These are phyloP conservation scores for Alitta virens DNA, from an alignment of 2,888 invertebrate genomes.

Conservation along the genomic window DNA sequence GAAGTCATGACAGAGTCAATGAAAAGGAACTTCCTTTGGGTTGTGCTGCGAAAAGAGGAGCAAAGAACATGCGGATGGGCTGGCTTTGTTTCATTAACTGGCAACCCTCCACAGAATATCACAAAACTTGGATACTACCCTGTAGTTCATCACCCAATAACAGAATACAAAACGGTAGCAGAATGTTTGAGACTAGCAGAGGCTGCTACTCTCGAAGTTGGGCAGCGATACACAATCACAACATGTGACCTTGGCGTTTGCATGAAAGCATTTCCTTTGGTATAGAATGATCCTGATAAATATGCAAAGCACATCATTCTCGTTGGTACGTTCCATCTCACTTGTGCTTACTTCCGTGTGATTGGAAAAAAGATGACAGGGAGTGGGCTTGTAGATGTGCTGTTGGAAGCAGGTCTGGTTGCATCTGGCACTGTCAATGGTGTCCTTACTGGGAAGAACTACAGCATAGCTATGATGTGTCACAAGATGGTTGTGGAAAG, in stretches of 20 bases:
- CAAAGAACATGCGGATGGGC: too few species aligned
- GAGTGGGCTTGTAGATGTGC: constrained; percentile 20
- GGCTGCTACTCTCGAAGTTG: constrained; percentile 16
- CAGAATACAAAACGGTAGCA: constrained; percentile 10
- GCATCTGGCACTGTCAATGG: constrained; percentile 25
- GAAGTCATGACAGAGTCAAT: too few species aligned
- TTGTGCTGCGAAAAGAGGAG: too few species aligned
- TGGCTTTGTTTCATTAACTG: constrained; percentile 29
- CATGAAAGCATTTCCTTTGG: constrained; percentile 29
- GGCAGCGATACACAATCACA: constrained; percentile 28
- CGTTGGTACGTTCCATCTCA: constrained; percentile 24
- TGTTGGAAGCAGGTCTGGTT: constrained; percentile 23
- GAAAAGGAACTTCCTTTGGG: too few species aligned
- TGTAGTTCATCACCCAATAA: constrained; percentile 16
- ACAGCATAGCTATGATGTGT: constrained; percentile 27
- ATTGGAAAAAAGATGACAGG: constrained; percentile 27
- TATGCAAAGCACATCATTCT: background rate
- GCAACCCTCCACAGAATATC: constrained; percentile 16
- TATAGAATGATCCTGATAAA: constrained; percentile 20
- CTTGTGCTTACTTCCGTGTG: constrained; percentile 17
- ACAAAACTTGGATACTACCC: constrained; percentile 26
- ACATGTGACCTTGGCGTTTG: constrained; percentile 33
- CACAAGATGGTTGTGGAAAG: constrained; percentile 26
- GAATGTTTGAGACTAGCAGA: constrained; percentile 11
- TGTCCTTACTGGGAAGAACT: constrained; percentile 28